Evolutionary conservation across 1,140 invertebrate species (phyloP).

Genomic region (Leptinotarsa lineolata): DNA sequence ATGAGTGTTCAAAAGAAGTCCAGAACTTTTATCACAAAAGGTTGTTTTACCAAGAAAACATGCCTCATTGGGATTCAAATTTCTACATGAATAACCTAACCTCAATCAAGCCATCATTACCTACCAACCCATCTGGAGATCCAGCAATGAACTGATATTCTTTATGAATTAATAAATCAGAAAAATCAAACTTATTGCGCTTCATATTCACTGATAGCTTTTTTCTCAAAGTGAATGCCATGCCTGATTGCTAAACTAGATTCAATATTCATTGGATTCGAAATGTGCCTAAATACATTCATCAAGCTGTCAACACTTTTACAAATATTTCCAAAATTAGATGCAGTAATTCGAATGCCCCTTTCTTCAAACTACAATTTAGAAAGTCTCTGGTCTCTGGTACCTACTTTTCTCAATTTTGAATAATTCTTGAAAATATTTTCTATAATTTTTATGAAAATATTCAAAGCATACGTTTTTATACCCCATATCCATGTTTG

Average conservation of each 20-base stretch:
- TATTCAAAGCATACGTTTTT: background rate
- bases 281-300: background rate
- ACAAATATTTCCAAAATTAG: constrained; percentile 28
- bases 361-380: constrained; percentile 19
- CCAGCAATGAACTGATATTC: constrained; percentile 28
- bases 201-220: constrained; percentile 1
- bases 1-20: constrained; percentile 11
- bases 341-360: constrained; percentile 22
- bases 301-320: background rate
- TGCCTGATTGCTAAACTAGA: background rate
- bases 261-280: background rate
- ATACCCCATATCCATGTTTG: background rate
- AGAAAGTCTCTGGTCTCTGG: constrained; percentile 19
- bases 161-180: constrained; percentile 23
- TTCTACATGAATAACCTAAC: constrained; percentile 32
- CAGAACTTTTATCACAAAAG: background rate
- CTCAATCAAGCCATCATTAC: constrained; percentile 31
- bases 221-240: constrained; percentile 13
- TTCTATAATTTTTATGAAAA: background rate
- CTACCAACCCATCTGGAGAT: constrained; percentile 33
- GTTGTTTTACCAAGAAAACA: background rate
- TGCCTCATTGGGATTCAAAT: constrained; percentile 11
- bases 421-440: background rate
- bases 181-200: background rate
- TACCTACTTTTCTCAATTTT: constrained; percentile 2